Percentiles rank a stretch among this genome's conserved stretches.
Conservation (phyloP, 2,113 vertebrate genomes). For the Pseudorasbora parva region DNA sequence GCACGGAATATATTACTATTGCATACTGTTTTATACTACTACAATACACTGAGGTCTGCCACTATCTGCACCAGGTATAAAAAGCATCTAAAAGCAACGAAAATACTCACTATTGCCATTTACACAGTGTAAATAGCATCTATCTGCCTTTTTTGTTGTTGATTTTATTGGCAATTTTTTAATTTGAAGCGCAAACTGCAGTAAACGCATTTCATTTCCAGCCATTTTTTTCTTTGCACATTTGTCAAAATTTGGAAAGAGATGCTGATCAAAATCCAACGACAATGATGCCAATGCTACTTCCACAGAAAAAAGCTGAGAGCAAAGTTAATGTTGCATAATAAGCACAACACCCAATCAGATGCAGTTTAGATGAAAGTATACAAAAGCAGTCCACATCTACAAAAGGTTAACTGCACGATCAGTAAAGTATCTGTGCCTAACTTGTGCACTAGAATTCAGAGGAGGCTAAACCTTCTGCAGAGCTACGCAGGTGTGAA, state of each 20-base stretch:
- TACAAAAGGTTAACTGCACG: neutral
- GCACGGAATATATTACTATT: too few relatives aligned
- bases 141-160: neutral
- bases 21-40: too few relatives aligned
- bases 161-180: neutral
- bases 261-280: slow-evolving; percentile 8
- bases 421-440: neutral
- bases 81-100: too few relatives aligned
- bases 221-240: neutral
- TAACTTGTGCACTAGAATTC: neutral
- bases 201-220: neutral
- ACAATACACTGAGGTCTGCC: too few relatives aligned
- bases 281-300: neutral
- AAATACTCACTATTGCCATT: too few relatives aligned
- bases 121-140: too few relatives aligned
- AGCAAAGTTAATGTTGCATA: neutral
- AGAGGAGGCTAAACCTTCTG: neutral
- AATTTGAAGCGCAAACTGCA: neutral
- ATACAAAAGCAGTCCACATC: neutral
- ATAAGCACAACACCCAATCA: neutral
- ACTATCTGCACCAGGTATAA: too few relatives aligned
- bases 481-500: slow-evolving; percentile 37
- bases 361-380: neutral
- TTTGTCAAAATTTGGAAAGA: slow-evolving; percentile 2
- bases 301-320: neutral